Evolutionary conservation across 2,113 vertebrate genomes (phyloP).

Genomic region (Heterochromis multidens): DNA sequence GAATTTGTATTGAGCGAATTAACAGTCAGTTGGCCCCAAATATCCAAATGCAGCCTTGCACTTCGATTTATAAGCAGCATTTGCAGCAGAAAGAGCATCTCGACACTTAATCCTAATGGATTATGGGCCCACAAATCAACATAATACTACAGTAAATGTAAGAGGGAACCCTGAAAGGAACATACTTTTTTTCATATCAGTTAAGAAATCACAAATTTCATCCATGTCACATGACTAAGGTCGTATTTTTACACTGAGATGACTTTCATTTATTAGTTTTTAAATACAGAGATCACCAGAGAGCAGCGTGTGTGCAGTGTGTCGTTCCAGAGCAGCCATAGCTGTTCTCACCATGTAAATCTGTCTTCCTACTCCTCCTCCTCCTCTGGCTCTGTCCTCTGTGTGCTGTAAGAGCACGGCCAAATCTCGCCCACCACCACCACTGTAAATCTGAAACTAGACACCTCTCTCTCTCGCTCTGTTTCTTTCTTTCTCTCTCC

Average conservation of each 20-base stretch:
- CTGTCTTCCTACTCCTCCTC: conserved; percentile 56
- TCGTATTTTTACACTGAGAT: neutral
- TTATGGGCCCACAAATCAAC: neutral
- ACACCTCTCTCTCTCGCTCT: conserved; percentile 35
- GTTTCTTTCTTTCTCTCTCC: conserved; percentile 1
- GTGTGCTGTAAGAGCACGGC: conserved; percentile 48
- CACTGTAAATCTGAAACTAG: conserved; percentile 71
- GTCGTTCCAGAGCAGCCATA: conserved; percentile 34
- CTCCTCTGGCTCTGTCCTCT: conserved; percentile 55
- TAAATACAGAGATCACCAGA: conserved; percentile 35
- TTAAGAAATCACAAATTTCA: neutral
- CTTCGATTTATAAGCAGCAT: neutral
- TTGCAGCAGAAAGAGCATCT: neutral
- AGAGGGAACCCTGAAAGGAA: neutral
- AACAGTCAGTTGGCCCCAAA: neutral
- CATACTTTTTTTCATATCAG: neutral
- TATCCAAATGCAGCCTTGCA: neutral
- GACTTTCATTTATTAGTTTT: neutral
- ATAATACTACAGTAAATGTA: neutral
- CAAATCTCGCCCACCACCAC: conserved; percentile 57
- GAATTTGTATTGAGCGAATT: neutral
- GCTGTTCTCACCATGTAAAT: conserved; percentile 70
- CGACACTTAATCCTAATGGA: neutral
- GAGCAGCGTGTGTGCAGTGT: conserved; percentile 21
- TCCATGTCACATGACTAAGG: neutral